These are phyloP conservation scores for Halictus ligatus DNA, from an alignment of 2,888 invertebrate genomes.

Conservation along the genomic window DNA sequence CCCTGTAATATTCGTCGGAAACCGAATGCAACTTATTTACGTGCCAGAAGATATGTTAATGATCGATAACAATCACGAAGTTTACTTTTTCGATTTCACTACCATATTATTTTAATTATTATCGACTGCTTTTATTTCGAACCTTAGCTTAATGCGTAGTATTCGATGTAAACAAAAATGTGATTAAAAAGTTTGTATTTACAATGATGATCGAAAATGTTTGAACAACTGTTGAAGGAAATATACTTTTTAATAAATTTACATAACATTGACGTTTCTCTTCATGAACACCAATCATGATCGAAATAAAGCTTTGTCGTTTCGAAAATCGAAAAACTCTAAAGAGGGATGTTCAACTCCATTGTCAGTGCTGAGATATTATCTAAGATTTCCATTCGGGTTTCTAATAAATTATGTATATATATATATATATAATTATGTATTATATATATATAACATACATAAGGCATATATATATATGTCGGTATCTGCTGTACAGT, in stretches of 20 bases:
- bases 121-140: constrained; percentile 33
- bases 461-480: too few species aligned
- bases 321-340: not conserved
- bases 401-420: too few species aligned
- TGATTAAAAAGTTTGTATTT: constrained; percentile 57
- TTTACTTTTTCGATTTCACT: constrained; percentile 6
- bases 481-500: too few species aligned
- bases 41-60: not conserved
- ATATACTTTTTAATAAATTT: constrained; percentile 57
- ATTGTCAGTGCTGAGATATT: too few species aligned
- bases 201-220: constrained; percentile 36
- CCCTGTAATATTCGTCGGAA: constrained; percentile 21
- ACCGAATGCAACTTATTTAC: not conserved
- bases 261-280: not conserved
- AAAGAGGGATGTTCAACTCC: not conserved
- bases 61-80: constrained; percentile 9
- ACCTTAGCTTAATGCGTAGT: constrained; percentile 31
- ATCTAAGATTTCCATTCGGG: too few species aligned
- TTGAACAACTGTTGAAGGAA: constrained; percentile 56
- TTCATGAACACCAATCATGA: not conserved
- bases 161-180: constrained; percentile 44
- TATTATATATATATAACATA: too few species aligned
- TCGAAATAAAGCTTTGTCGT: not conserved
- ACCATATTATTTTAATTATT: not conserved
- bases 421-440: too few species aligned